Conservation (phyloP, 1,140 invertebrate species). For the Lepidotrigona ventralis region DNA sequence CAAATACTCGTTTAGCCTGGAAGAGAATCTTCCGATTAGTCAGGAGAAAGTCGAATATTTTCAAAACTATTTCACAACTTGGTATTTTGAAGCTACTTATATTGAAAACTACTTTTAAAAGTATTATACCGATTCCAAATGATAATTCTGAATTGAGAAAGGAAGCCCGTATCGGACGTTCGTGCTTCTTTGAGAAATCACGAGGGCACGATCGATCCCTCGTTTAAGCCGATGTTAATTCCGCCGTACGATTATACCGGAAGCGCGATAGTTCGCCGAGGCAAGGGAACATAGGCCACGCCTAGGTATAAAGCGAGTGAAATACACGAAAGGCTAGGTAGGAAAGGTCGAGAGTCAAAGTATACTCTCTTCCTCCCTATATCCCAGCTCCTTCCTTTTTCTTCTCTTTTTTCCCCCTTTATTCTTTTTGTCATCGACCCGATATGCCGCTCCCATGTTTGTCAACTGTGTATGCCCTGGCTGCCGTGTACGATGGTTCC, state of each 20-base stretch:
- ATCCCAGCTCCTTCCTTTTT: constrained; percentile 7
- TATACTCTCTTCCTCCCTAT: constrained; percentile 14
- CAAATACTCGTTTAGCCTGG: constrained; percentile 13
- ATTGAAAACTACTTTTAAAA: too few relatives aligned
- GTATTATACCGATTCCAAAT: neutral
- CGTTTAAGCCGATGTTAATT: constrained; percentile 3
- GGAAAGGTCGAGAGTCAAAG: constrained; percentile 46
- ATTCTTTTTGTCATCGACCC: constrained; percentile 26
- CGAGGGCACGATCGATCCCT: neutral
- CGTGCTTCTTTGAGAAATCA: neutral
- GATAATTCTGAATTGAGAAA: too few relatives aligned
- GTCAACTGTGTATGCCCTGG: constrained; percentile 47
- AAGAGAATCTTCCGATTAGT: constrained; percentile 6
- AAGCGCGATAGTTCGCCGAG: constrained; percentile 35
- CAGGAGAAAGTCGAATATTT: neutral
- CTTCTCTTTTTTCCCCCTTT: constrained; percentile 14
- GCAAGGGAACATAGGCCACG: constrained; percentile 40
- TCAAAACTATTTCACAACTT: neutral
- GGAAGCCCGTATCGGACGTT: neutral
- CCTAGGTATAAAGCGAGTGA: constrained; percentile 47
- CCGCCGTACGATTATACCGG: constrained; percentile 26
- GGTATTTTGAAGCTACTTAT: too few relatives aligned
- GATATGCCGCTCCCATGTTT: constrained; percentile 51
- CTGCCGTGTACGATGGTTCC: constrained; percentile 25
- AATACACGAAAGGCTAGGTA: constrained; percentile 32